Conservation (phyloP, 2,113 vertebrate genomes). For the Reinhardtius hippoglossoides region DNA sequence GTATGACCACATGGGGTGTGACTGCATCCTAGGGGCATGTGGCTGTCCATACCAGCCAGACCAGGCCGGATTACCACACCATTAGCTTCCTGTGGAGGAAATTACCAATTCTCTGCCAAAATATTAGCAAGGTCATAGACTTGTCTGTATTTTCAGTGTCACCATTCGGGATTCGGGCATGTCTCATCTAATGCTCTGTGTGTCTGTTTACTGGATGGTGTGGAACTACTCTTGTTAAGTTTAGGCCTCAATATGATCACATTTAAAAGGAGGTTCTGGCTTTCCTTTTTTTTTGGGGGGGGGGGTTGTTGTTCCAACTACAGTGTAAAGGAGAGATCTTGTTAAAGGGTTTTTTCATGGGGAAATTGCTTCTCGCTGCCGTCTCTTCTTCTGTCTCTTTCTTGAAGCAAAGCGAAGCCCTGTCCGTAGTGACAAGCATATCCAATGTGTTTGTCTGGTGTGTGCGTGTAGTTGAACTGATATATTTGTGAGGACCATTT, state of each 20-base stretch:
- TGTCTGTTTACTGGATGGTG: neutral
- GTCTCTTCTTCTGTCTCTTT: slow-evolving; percentile 8
- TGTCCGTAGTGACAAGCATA: slow-evolving; percentile 6
- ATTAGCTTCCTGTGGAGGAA: slow-evolving; percentile 19
- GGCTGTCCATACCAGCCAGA: neutral
- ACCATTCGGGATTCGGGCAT: neutral
- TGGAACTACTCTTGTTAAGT: neutral
- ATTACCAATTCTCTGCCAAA: slow-evolving; percentile 12
- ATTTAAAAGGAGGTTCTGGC: neutral
- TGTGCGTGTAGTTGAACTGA: neutral
- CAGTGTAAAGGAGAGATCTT: slow-evolving; percentile 16
- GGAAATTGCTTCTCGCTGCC: slow-evolving; percentile 21
- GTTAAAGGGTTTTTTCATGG: slow-evolving; percentile 15
- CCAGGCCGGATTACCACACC: slow-evolving; percentile 2
- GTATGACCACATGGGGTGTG: slow-evolving; percentile 7
- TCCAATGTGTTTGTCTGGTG: slow-evolving; percentile 10
- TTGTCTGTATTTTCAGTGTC: neutral
- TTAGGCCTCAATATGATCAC: neutral
- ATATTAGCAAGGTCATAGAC: neutral
- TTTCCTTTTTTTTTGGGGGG: slow-evolving; percentile 12
- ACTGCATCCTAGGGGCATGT: neutral
- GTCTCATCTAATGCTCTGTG: neutral
- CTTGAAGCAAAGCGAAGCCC: slow-evolving; percentile 15
- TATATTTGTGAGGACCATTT: neutral
- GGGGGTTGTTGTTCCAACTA: neutral